Evolutionary conservation across 2,888 invertebrate species (phyloP), one percentile per base, ranked within the genome.

Genomic region (Octodonta nipae): DNA sequence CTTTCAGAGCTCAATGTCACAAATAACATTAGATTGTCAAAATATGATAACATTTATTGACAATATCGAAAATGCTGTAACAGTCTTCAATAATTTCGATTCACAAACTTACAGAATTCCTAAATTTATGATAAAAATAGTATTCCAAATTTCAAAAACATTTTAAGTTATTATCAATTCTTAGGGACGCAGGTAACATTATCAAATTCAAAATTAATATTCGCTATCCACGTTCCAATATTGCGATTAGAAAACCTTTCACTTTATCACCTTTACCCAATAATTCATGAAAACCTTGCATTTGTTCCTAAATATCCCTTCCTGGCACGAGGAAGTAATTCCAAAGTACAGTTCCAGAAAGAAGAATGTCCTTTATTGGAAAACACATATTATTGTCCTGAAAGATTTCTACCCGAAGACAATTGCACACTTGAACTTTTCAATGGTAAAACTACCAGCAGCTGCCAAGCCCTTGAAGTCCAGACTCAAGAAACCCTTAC

Each of bases 181-280:
- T 27, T 16, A 5, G 27, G 32, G 3, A 32, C 32, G 2, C 32
- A 32, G 27, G 20, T 32, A 16, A 27, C 16, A 7, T 16, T 32
- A 17, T n/a, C 17, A 2, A 27, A 32, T 11, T 27, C 15, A 13
- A 32, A 32, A 15, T 27, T 27, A 17, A 27, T 32, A 3, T 32
- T 32, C 20, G 32, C 32, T 8, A 26, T 32, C 5, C 32, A 32
- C 13, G 17, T 32, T 8, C 26, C 32, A 2, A 22, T 31, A 7
- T 10, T 31, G 1, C 20, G 5, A 16, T 8, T 13, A 11, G 20
- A 24, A 22, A 5, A 10, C 24, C 13, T 17, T 12, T 2, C 4
- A 13, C 24, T 31, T 5, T 31, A 24, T 13, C 20, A 16, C 5
- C 13, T 15, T n/a, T n/a, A n/a, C n/a, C n/a, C n/a, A n/a, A n/a